Base-by-base conservation (phyloP, 1,140 invertebrate species). In the Cydia fagiglandana region DNA sequence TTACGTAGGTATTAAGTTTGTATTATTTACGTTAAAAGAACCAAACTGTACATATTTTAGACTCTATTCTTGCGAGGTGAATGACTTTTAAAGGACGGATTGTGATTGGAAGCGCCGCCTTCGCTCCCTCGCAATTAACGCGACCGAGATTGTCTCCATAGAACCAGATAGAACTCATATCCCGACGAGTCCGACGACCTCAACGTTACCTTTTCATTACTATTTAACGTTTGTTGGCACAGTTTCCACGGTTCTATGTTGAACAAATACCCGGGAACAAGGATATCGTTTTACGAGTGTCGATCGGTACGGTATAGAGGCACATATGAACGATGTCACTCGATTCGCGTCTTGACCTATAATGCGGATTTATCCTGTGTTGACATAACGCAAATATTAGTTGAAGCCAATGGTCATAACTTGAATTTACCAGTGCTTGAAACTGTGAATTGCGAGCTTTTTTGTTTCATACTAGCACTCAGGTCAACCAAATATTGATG, bases 151-250 rank as follows among this genome's bases (percentile, higher is more conserved):
- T 61, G 20, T 61, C 20, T 61, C 20, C n/a, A 53, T n/a, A 53
- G 56, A 24, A 9, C 15, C 24, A 6, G 24, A 53, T n/a, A 53
- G 56, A 24, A 9, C 15, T 61, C 17, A 61, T 61, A 61, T 61
- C 56, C 56, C 20, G 7, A 6, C 17, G 50, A 61, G 24, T 20
- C 56, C 20, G 7, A 6, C 17, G 50, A 61, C 20, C 45, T 47
- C 12, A 6, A 15, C 45, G 45, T 24, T 56, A 61, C 56, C 2
- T 24, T 61, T 24, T 12, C 17, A 61, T 61, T 24, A 61, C 56
- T 61, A 20, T 61, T 61, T 24, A 61, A 24, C n/a, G 50, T 53
- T 53, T 61, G 56, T 61, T n/a, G 50, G 50, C n/a, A 53, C 20
- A 24, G 56, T 61, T 24, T 61, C 9, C 4, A n/a, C n/a, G n/a